These are phyloP conservation scores for Pocillopora damicornis DNA, from an alignment of 64 coral and sea anemone species.

Conservation along the genomic window DNA sequence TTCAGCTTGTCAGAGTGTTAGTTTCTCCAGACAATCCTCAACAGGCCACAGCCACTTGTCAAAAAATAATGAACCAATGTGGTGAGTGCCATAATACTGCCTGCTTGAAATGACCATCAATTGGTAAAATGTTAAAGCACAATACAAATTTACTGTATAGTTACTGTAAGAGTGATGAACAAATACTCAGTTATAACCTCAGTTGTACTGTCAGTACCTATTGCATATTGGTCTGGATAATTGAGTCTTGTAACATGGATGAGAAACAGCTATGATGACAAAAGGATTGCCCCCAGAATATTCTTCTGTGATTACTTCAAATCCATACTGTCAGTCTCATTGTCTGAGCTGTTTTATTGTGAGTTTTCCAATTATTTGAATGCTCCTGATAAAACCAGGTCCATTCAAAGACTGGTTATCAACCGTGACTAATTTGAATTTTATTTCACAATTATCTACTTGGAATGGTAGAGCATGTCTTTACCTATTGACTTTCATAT, in stretches of 20 bases:
- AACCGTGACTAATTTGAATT: too few relatives aligned
- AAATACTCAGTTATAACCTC: too few relatives aligned
- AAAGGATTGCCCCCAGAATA: slow-evolving; percentile 32
- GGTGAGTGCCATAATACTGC: slow-evolving; percentile 36
- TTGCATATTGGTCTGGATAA: too few relatives aligned
- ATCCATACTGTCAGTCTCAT: not conserved
- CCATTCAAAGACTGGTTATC: too few relatives aligned
- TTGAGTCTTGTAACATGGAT: not conserved
- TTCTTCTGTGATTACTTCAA: slow-evolving; percentile 23
- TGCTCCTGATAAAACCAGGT: too few relatives aligned
- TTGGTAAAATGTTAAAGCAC: not conserved
- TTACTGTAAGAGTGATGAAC: too few relatives aligned
- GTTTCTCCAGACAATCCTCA: slow-evolving; percentile 98
- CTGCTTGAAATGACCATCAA: not conserved
- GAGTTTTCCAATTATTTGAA: too few relatives aligned
- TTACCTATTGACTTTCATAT: too few relatives aligned
- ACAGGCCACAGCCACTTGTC: slow-evolving; percentile 75
- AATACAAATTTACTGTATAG: too few relatives aligned
- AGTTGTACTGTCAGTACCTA: not conserved
- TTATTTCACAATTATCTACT: too few relatives aligned
- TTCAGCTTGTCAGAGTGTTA: slow-evolving; percentile 82
- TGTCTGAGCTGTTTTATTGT: slow-evolving; percentile 18
- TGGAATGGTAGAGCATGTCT: too few relatives aligned
- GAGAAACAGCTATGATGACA: not conserved
- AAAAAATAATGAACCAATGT: slow-evolving; percentile 98